Evolutionary conservation across 2,888 invertebrate genomes (phyloP), one percentile per base, ranked within the genome.

Genomic region (Synanthedon andrenaeformis): DNA sequence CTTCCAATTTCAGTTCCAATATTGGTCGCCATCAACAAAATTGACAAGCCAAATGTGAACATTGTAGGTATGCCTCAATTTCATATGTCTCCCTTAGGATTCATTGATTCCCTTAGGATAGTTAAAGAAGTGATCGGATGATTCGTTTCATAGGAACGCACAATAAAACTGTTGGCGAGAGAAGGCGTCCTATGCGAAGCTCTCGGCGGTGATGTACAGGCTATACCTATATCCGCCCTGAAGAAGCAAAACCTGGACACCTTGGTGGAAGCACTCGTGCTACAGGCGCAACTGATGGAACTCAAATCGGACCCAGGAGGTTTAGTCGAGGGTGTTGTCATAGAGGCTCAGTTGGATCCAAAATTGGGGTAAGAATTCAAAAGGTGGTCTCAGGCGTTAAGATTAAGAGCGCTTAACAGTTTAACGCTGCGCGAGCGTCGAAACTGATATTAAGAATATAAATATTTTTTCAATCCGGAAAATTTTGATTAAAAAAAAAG

Each of bases 11-110:
- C 89, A 93, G 96, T 98, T 64, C 97, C 98, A 1, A 93, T 99
- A 42, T 91, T 99, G 69, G 97, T 99, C 62, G 99, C 99, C 42
- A 93, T 99, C 62, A 99, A 99, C 87, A 99, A 99, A 89, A 96
- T 98, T 68, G 99, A 99, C 89, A 96, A 97, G 72, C 93, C 94
- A 56, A 92, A 91, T 74, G 95, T 95, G 57, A 91, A 98, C 89
- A 91, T 97, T 81, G 96, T 96, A 90, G 89, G 92, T 90, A 89
- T 82, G 86, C 86, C 72, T 70, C 68, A 65, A 74, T 72, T 69
- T 69, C 64, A 55, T n/a, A 28, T 49, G 3, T 23, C 19, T 49
- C 14, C 14, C 3, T 45, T n/a, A n/a, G n/a, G n/a, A 3, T 45
- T 8, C 1, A 13, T 45, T 45, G 11, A 13, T 14, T 45, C 45